phyloP scores from a whole-genome alignment of 2,888 invertebrate genomes.

The Ectemnius cavifrons region DNA sequence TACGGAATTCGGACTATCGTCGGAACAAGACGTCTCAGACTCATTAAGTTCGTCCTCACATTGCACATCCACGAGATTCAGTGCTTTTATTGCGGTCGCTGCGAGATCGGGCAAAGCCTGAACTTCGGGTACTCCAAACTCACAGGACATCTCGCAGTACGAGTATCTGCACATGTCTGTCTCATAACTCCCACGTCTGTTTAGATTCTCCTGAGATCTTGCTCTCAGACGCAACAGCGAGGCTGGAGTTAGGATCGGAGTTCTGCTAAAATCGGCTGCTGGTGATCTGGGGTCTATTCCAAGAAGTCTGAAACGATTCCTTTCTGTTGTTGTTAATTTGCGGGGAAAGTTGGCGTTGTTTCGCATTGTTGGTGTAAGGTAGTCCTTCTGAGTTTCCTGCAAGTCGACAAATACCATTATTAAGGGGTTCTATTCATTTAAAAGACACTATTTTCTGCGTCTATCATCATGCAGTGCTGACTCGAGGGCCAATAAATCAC shows the following conservation, averaged over 20 bases:
- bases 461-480: too few relatives aligned
- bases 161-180: conserved; percentile 47
- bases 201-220: conserved; percentile 43
- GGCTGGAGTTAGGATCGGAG: conserved; percentile 67
- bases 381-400: neutral
- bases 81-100: neutral
- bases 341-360: conserved; percentile 14
- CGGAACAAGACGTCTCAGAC: conserved; percentile 3
- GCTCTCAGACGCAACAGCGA: conserved; percentile 48
- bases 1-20: conserved; percentile 17
- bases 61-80: conserved; percentile 7
- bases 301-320: conserved; percentile 43
- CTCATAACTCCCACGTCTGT: conserved; percentile 43
- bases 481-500: too few relatives aligned
- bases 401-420: neutral
- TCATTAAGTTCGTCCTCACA: neutral
- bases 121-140: conserved; percentile 62
- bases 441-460: too few relatives aligned
- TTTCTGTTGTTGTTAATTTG: conserved; percentile 32
- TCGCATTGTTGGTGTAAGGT: conserved; percentile 30
- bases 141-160: conserved; percentile 65
- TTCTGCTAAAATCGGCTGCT: conserved; percentile 71
- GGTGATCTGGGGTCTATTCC: conserved; percentile 72
- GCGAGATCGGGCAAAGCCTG: conserved; percentile 59
- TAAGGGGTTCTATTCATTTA: too few relatives aligned